phyloP scores from a whole-genome alignment of 2,888 invertebrate genomes.

The Perithous albicinctus region DNA sequence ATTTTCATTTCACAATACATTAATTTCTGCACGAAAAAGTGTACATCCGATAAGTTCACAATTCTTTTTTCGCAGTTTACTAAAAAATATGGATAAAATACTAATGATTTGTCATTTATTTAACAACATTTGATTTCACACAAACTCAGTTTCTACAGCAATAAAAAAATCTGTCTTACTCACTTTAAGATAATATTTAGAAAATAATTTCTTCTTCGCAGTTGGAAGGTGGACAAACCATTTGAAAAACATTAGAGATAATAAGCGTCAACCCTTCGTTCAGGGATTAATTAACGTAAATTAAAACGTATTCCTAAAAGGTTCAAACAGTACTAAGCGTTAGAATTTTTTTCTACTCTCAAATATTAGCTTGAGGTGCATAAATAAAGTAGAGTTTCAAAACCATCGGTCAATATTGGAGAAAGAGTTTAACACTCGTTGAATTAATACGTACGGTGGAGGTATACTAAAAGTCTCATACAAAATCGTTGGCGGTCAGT shows the following conservation, averaged over 20 bases:
- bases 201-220: too few species aligned
- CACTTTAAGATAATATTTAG: too few species aligned
- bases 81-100: too few species aligned
- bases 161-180: too few species aligned
- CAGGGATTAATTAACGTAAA: neutral
- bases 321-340: too few species aligned
- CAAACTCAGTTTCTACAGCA: too few species aligned
- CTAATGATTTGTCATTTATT: too few species aligned
- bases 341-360: neutral
- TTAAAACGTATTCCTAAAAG: neutral
- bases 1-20: too few species aligned
- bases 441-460: neutral
- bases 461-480: constrained; percentile 9
- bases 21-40: too few species aligned
- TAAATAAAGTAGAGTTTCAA: neutral
- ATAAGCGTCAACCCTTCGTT: neutral
- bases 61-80: too few species aligned
- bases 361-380: neutral
- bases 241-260: neutral
- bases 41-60: too few species aligned
- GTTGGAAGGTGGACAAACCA: neutral
- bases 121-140: too few species aligned
- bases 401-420: neutral
- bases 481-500: neutral
- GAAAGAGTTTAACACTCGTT: constrained; percentile 7